Evolutionary conservation across 2,888 invertebrate genomes (phyloP).

Genomic region (Lithophane leautieri): DNA sequence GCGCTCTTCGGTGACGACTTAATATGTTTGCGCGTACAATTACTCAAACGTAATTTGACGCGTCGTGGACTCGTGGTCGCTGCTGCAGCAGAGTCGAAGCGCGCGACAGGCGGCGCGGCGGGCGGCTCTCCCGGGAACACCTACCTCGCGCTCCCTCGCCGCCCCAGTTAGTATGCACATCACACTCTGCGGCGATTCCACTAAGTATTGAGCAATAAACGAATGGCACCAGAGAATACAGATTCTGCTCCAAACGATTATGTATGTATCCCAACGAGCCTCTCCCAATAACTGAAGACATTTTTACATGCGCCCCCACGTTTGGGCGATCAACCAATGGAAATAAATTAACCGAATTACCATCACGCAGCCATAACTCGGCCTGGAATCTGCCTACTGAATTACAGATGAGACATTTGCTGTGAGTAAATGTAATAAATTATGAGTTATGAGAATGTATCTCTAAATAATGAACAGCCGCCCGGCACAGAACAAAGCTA

Average conservation of each 20-base stretch:
- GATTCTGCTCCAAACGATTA: conserved; percentile 55
- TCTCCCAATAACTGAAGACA: conserved; percentile 50
- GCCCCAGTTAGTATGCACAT: conserved; percentile 58
- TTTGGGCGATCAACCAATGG: neutral
- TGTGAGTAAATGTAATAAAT: conserved; percentile 61
- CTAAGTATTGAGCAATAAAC: conserved; percentile 71
- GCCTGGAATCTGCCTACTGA: conserved; percentile 41
- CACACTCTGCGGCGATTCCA: conserved; percentile 48
- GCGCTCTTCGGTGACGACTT: conserved; percentile 61
- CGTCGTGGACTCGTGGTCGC: conserved; percentile 3
- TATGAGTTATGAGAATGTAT: conserved; percentile 67
- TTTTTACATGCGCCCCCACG: conserved; percentile 30
- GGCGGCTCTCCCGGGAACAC: conserved; percentile 18
- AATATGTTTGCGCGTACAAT: conserved; percentile 33
- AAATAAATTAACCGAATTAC: conserved; percentile 53
- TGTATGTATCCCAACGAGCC: conserved; percentile 32
- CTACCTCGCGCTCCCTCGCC: conserved; percentile 10
- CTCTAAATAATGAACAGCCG: conserved; percentile 63
- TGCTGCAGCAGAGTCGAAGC: neutral
- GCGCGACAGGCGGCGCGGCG: neutral
- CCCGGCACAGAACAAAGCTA: conserved; percentile 50
- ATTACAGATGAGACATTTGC: conserved; percentile 61
- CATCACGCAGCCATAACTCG: conserved; percentile 33
- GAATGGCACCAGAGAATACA: conserved; percentile 55
- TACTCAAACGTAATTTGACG: conserved; percentile 33